Base-by-base conservation (phyloP, 2,113 vertebrate genomes). In the Rafetus swinhoei region DNA sequence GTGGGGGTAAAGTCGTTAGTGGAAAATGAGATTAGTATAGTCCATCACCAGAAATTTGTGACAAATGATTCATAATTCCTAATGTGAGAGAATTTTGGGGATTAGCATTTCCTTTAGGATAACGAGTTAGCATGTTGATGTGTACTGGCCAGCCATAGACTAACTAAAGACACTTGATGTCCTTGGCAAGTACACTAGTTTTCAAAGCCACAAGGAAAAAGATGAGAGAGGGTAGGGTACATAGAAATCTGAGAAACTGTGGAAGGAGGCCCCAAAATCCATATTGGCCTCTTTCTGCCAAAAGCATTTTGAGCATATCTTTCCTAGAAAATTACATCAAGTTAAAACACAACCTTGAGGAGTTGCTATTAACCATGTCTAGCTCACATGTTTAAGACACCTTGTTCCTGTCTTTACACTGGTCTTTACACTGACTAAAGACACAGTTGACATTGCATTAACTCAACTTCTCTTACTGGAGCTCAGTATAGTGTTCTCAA, bases 341-440 rank as follows among this genome's bases (percentile, higher is more conserved):
- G 72, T 89, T 84, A 39, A 27, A 52, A 27, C 5, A 45, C 6
- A 39, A 45, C 22, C 4, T 76, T 76, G 74, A 45, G 12, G 39
- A 76, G 22, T 25, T 76, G 39, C 25, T 24, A 22, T 14, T 76
- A 19, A n/a, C 27, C 16, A 53, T 32, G 85, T 53, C 50, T 14
- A 25, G 39, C 27, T 53, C 22, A 11, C 0, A 0, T 32, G 9
- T n/a, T 22, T 87, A 90, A 24, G 56, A 35, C 1, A 24, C 39
- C 77, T 92, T 74, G 86, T 60, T 80, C 21, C 45, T 45, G 45
- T 45, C 45, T 45, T 45, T 45, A 45, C 45, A 45, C 55, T 7
- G 14, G 2, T 65, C 56, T 35, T 69, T 77, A 25, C 74, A 50
- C 45, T 50, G 24, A 45, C 39, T 25, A 10, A 88, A 88, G 86